Evolutionary conservation across 2,888 invertebrate genomes (phyloP).

Genomic region (Pollenia labialis): DNA sequence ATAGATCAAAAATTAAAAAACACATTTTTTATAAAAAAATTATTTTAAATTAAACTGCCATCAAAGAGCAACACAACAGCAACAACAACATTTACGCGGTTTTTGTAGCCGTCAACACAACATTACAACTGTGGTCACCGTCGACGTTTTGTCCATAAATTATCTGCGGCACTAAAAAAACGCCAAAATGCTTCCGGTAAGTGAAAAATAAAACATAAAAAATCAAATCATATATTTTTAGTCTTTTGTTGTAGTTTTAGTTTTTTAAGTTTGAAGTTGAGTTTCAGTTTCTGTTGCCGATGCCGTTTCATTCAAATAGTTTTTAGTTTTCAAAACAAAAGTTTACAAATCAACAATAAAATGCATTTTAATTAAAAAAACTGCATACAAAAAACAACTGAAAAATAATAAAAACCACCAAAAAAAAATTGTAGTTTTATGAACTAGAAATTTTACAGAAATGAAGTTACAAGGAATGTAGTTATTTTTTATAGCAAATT

Average conservation of each 20-base stretch:
- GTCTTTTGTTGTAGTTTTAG: slow-evolving; percentile 10
- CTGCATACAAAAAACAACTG: neutral
- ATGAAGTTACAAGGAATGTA: slow-evolving; percentile 46
- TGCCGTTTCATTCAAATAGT: slow-evolving; percentile 30
- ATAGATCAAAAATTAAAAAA: slow-evolving; percentile 35
- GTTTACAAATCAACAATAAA: slow-evolving; percentile 58
- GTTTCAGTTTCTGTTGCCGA: slow-evolving; percentile 41
- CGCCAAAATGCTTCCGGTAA: slow-evolving; percentile 82
- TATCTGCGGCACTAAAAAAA: slow-evolving; percentile 67
- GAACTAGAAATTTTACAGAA: slow-evolving; percentile 57
- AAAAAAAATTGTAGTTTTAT: slow-evolving; percentile 50
- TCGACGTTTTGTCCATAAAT: slow-evolving; percentile 65
- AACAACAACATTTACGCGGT: slow-evolving; percentile 66
- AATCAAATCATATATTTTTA: slow-evolving; percentile 37
- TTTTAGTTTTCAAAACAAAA: slow-evolving; percentile 51
- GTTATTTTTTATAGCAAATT: neutral
- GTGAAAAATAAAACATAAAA: slow-evolving; percentile 71
- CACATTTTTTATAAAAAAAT: slow-evolving; percentile 44
- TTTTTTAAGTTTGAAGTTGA: slow-evolving; percentile 29
- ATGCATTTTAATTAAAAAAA: slow-evolving; percentile 61
- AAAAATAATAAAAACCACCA: slow-evolving; percentile 1
- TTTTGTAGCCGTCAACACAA: slow-evolving; percentile 66
- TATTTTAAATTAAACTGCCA: slow-evolving; percentile 72
- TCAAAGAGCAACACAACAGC: slow-evolving; percentile 69
- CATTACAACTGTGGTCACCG: slow-evolving; percentile 60